A percentile compares a stretch with the other conserved stretches of the same genome.
Conservation (phyloP, 2,888 invertebrate genomes). For the Hypolimnas misippus region DNA sequence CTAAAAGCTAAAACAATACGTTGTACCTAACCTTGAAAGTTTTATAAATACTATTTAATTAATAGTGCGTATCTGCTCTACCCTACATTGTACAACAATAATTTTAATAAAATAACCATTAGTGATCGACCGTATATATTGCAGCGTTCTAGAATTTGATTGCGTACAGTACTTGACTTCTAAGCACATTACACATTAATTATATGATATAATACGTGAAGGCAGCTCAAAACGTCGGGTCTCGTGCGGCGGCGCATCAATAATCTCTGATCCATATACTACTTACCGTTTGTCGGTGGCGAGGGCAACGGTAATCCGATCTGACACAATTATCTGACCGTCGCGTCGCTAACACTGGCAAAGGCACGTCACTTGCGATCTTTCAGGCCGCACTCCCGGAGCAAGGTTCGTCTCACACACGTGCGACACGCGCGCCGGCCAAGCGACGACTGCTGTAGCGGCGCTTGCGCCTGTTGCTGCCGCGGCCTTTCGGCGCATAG, state of each 20-base stretch:
- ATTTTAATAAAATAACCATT: neutral
- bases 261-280: conserved; percentile 13
- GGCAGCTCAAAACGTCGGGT: conserved; percentile 1
- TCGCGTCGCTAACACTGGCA: conserved; percentile 9
- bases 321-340: conserved; percentile 23
- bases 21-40: neutral
- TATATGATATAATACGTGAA: conserved; percentile 13
- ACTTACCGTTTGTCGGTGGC: conserved; percentile 24
- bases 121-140: neutral
- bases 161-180: neutral
- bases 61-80: neutral
- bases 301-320: conserved; percentile 22
- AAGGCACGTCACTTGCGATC: conserved; percentile 19
- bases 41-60: conserved; percentile 3
- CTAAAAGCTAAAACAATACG: neutral
- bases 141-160: neutral
- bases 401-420: neutral
- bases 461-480: neutral
- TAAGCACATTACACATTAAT: neutral
- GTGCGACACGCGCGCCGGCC: neutral
- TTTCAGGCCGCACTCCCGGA: conserved; percentile 1
- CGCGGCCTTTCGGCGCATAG: neutral
- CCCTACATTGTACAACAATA: neutral
- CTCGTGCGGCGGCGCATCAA: conserved; percentile 16
- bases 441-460: conserved; percentile 6